Evolutionary conservation across 2,113 vertebrate genomes (phyloP).

Genomic region (Gallinago media): DNA sequence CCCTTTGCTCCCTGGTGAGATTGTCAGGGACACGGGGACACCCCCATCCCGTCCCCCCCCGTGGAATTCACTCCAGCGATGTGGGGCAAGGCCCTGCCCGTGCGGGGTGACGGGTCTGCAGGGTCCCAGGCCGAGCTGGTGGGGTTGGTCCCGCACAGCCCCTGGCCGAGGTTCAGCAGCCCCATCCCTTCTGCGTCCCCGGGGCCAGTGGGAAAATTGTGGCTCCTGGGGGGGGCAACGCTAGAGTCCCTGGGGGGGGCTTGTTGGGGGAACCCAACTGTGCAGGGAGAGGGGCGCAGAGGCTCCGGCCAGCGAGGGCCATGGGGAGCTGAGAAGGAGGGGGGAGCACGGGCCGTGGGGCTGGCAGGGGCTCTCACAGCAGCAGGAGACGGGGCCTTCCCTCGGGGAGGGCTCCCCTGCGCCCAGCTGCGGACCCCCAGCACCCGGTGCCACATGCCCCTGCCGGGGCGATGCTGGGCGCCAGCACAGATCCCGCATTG

Average conservation of each 20-base stretch:
- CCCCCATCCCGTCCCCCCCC: too few species aligned
- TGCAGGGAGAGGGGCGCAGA: accelerated
- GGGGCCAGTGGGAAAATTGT: accelerated
- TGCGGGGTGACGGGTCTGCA: accelerated
- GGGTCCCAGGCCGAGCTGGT: too few species aligned
- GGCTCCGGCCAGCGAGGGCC: too few species aligned
- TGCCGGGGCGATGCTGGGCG: neutral
- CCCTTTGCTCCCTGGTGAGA: neutral
- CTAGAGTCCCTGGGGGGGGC: accelerated
- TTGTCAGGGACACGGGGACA: accelerated
- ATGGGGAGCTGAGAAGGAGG: accelerated
- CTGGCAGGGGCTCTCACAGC: neutral
- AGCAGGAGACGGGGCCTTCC: neutral
- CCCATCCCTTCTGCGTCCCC: neutral
- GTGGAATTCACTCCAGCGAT: accelerated
- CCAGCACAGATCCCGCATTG: too few species aligned
- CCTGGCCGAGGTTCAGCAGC: neutral
- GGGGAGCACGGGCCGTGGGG: accelerated
- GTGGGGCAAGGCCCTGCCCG: accelerated
- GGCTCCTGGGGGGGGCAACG: accelerated
- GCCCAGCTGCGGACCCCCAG: accelerated
- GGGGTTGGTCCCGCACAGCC: neutral
- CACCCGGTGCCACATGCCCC: accelerated
- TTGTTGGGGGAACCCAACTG: neutral
- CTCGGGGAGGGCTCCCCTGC: too few species aligned